These are phyloP conservation scores for Neoaliturus tenellus DNA, from an alignment of 2,888 invertebrate species.

Conservation along the genomic window DNA sequence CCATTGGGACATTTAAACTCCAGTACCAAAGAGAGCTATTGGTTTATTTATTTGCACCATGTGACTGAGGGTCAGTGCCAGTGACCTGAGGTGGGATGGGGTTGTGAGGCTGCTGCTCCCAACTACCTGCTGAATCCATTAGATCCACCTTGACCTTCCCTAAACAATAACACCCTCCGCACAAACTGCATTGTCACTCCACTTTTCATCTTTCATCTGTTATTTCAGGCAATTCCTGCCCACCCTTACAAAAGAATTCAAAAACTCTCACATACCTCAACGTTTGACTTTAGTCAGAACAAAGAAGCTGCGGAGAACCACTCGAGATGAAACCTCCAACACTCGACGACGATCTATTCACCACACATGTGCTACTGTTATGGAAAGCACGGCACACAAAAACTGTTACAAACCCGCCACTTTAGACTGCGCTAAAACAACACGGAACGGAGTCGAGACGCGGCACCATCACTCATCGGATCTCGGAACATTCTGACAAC, in stretches of 20 bases:
- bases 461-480: conserved; percentile 56
- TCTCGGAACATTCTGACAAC: conserved; percentile 56
- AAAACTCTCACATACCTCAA: conserved; percentile 56
- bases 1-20: no score
- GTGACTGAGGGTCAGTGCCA: background rate
- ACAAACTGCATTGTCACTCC: conserved; percentile 50
- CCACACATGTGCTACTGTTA: conserved; percentile 53
- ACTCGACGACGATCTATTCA: conserved; percentile 50
- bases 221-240: conserved; percentile 53
- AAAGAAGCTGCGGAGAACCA: conserved; percentile 38
- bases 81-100: conserved; percentile 3
- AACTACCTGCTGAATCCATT: conserved; percentile 55
- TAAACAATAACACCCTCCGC: conserved; percentile 57
- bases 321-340: conserved; percentile 53
- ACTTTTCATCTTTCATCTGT: conserved; percentile 55
- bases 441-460: conserved; percentile 26
- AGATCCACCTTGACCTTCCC: conserved; percentile 56
- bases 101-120: conserved; percentile 22
- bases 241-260: conserved; percentile 32
- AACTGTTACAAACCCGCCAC: conserved; percentile 49
- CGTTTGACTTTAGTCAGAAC: conserved; percentile 53
- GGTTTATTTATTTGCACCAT: no score
- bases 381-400: conserved; percentile 36
- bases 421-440: conserved; percentile 21
- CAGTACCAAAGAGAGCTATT: no score